A percentile compares a stretch with the other conserved stretches of the same genome.
Conservation (phyloP, 2,113 vertebrate species). For the Triplophysa dalaica region DNA sequence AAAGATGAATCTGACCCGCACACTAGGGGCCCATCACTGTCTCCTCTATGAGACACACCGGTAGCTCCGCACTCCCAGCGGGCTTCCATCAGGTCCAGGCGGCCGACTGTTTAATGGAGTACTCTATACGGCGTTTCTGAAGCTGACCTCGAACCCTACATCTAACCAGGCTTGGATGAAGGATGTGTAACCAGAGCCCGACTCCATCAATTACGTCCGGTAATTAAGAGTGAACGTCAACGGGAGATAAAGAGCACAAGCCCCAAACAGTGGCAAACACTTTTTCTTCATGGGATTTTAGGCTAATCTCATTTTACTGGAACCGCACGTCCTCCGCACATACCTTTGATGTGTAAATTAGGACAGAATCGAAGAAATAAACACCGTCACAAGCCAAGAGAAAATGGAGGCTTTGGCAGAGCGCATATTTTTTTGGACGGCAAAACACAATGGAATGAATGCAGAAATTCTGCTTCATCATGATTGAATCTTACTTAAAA, state of each 20-base stretch:
- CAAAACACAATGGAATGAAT: constrained; percentile 9
- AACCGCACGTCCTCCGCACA: constrained; percentile 55
- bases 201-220: constrained; percentile 54
- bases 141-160: constrained; percentile 38
- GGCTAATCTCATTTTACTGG: constrained; percentile 67
- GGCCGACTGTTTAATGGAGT: constrained; percentile 21
- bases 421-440: constrained; percentile 23
- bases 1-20: constrained; percentile 17
- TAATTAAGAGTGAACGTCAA: constrained; percentile 63
- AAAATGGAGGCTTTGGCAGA: constrained; percentile 37
- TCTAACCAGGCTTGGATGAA: constrained; percentile 36
- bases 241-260: constrained; percentile 55
- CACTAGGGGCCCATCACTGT: constrained; percentile 23
- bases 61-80: constrained; percentile 27
- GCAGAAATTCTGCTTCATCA: constrained; percentile 18
- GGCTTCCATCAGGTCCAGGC: constrained; percentile 18
- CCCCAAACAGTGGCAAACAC: constrained; percentile 56
- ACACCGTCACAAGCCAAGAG: constrained; percentile 48
- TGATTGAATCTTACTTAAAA: constrained; percentile 15
- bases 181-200: constrained; percentile 23
- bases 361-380: constrained; percentile 58
- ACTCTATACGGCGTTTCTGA: constrained; percentile 1
- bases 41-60: constrained; percentile 7
- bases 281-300: constrained; percentile 64
- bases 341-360: constrained; percentile 69